Conservation (phyloP, 2,888 invertebrate species). For the Endotricha flammealis region DNA sequence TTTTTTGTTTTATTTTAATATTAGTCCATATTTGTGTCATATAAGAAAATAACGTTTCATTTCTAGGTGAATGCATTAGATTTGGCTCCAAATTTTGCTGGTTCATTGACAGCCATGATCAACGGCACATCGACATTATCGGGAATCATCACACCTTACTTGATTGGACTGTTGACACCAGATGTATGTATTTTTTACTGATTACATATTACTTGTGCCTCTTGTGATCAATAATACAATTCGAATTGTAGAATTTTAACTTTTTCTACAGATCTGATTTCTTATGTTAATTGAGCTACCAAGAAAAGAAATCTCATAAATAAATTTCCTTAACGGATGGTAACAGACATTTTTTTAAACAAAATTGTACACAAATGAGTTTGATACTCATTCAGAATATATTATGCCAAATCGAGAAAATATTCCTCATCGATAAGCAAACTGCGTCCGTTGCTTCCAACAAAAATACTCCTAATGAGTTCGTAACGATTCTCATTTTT, state of each 20-base stretch:
- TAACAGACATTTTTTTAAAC: no score
- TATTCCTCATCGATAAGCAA: conserved; percentile 8
- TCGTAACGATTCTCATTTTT: conserved; percentile 14
- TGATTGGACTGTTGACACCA: conserved; percentile 80
- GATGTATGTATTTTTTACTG: conserved; percentile 74
- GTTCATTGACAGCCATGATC: conserved; percentile 81
- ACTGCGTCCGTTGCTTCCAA: neutral
- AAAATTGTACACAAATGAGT: conserved; percentile 1
- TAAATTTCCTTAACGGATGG: no score
- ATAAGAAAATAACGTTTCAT: no score
- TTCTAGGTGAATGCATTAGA: conserved; percentile 80
- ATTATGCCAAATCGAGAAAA: conserved; percentile 6
- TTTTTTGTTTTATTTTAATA: no score
- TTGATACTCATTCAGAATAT: neutral
- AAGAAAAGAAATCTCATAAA: no score
- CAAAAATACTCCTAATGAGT: conserved; percentile 12
- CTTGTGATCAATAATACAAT: no score
- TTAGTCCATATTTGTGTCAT: no score
- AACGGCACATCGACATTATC: conserved; percentile 82
- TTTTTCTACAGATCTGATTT: no score
- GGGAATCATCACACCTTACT: conserved; percentile 81
- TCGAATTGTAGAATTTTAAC: no score
- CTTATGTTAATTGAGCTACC: no score
- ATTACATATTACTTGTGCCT: no score
- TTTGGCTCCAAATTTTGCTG: conserved; percentile 81